These are phyloP conservation scores for Drosophila busckii DNA, from an alignment of 1,140 invertebrate genomes.

Conservation along the genomic window DNA sequence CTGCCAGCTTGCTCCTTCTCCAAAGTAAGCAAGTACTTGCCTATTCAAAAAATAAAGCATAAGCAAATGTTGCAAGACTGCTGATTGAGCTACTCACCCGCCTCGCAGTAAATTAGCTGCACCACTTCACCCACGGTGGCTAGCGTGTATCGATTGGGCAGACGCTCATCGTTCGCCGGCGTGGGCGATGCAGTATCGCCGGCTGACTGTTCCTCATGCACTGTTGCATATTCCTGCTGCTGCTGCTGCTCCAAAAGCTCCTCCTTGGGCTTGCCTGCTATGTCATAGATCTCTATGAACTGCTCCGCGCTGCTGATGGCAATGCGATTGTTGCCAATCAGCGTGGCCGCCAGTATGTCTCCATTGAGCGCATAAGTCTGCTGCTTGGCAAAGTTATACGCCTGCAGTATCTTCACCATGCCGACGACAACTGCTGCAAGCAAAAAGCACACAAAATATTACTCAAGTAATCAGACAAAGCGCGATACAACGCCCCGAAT, in stretches of 20 bases:
- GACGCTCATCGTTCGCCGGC: constrained; percentile 36
- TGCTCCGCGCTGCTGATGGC: constrained; percentile 75
- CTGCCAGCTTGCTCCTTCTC: constrained; percentile 72
- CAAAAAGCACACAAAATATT: constrained; percentile 5
- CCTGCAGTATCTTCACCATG: constrained; percentile 77
- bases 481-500: constrained; percentile 55
- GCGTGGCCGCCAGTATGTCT: constrained; percentile 66
- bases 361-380: constrained; percentile 71
- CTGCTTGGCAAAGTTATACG: constrained; percentile 74
- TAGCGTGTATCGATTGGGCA: constrained; percentile 54
- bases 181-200: constrained; percentile 7
- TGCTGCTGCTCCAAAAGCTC: constrained; percentile 15
- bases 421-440: constrained; percentile 25
- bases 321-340: constrained; percentile 68
- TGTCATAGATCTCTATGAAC: constrained; percentile 76
- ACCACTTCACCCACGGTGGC: constrained; percentile 74
- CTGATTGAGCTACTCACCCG: constrained; percentile 33
- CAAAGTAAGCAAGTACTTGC: constrained; percentile 68
- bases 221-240: constrained; percentile 12
- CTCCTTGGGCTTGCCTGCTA: constrained; percentile 52
- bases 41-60: constrained; percentile 4
- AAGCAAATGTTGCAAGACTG: background rate
- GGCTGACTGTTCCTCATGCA: constrained; percentile 7
- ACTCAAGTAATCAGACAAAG: background rate
- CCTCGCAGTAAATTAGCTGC: constrained; percentile 70